These are phyloP conservation scores for Zaprionus ghesquierei DNA, from an alignment of 1,140 invertebrate genomes.

Conservation along the genomic window DNA sequence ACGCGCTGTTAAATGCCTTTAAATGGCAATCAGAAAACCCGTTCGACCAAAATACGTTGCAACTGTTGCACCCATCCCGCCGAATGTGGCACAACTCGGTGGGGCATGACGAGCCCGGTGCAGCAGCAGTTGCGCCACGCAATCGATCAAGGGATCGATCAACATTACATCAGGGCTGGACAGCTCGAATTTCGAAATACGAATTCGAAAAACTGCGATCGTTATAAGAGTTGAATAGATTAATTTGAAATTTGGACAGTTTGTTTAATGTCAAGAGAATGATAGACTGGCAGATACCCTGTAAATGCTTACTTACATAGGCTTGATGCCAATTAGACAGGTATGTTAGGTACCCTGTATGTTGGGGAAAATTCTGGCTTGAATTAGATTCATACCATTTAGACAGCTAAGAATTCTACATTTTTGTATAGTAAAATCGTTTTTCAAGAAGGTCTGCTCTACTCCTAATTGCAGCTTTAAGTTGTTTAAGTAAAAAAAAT, in stretches of 20 bases:
- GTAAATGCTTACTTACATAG: too few relatives aligned
- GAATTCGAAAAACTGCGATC: neutral
- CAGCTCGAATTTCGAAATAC: neutral
- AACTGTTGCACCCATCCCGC: conserved; percentile 9
- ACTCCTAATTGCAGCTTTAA: too few relatives aligned
- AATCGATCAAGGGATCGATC: conserved; percentile 3
- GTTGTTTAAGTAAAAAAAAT: too few relatives aligned
- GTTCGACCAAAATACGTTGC: conserved; percentile 34
- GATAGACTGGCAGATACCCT: too few relatives aligned
- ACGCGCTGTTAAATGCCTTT: conserved; percentile 25
- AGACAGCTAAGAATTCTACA: too few relatives aligned
- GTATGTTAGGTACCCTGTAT: too few relatives aligned
- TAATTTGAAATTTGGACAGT: neutral
- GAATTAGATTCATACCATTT: too few relatives aligned
- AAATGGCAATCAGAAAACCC: conserved; percentile 27
- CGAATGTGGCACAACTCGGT: conserved; percentile 25
- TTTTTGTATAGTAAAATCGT: too few relatives aligned
- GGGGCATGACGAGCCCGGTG: conserved; percentile 38
- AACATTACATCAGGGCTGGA: neutral
- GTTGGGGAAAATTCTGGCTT: too few relatives aligned
- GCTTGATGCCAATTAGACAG: too few relatives aligned
- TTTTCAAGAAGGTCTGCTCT: too few relatives aligned
- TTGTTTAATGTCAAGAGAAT: too few relatives aligned
- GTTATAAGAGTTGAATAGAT: neutral
- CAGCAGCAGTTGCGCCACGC: conserved; percentile 18